Base-by-base conservation (phyloP, 2,113 vertebrate genomes). In the Macquaria ambigua region DNA sequence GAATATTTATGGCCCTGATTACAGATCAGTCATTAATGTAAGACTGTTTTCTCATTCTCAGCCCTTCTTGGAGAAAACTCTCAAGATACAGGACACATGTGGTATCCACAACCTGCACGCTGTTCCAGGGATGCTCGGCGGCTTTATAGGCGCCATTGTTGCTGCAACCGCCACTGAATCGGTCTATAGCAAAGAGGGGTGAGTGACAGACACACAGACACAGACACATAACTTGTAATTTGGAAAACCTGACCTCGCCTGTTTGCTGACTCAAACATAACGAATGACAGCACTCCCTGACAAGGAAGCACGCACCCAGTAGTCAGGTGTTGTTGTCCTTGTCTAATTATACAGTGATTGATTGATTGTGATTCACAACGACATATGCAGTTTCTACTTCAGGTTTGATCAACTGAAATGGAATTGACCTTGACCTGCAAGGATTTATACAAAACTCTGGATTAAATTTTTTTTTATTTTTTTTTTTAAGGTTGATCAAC, bases 81-180 rank as follows among this genome's bases (percentile, higher is more conserved):
- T 99, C 21, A 96, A 95, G 50, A 94, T 99, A 79, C 98, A 99
- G 83, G 98, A 99, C 59, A 99, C 98, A 0, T 99, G 98, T 5
- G 98, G 98, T 31, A 80, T 99, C 79, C 97, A 99, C 92, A 99
- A 99, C 86, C 96, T 99, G 59, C 98, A 99, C 0, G 98, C 95
- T 8, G 85, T 99, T 64, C 98, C 98, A 0, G 98, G 98, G 15
- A 70, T 99, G 85, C 96, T 99, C 0, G 98, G 98, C 0, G 97
- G 96, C 77, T 96, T 99, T 1, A 92, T 97, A 10, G 98, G 98
- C 0, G 98, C 98, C 10, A 90, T 99, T 82, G 97, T 97, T 0
- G 97, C 97, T 3, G 96, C 97, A 3, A 34, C 85, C 0, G 97
- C 98, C 52, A 95, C 50, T 0, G 92, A 92, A 8, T 77, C 77